These are phyloP conservation scores for Ctenicera cuprea DNA, from an alignment of 2,888 invertebrate genomes.

Conservation along the genomic window DNA sequence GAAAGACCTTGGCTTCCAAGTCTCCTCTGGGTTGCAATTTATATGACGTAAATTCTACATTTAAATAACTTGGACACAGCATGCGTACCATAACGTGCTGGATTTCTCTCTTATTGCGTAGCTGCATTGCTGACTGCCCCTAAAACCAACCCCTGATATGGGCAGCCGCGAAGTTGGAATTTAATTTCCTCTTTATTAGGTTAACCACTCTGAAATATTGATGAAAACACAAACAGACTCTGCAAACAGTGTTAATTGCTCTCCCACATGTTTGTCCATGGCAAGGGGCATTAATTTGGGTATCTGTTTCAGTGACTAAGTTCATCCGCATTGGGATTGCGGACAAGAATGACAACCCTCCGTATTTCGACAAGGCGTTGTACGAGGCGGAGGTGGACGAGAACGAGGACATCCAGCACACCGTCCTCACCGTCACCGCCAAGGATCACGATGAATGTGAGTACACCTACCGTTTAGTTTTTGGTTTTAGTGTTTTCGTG, in stretches of 20 bases:
- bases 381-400: constrained; percentile 98
- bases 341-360: constrained; percentile 99
- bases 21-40: background rate
- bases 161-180: constrained; percentile 22
- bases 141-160: constrained; percentile 6
- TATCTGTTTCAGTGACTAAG: constrained; percentile 91
- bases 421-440: constrained; percentile 98
- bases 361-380: constrained; percentile 97
- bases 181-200: constrained; percentile 32
- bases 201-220: constrained; percentile 27
- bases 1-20: constrained; percentile 1
- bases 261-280: constrained; percentile 30
- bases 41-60: too few species aligned
- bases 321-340: constrained; percentile 98
- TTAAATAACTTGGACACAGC: too few species aligned
- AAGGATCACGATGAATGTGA: constrained; percentile 99
- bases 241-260: constrained; percentile 40
- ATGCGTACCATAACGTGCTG: too few species aligned
- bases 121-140: background rate
- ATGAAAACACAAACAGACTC: constrained; percentile 28
- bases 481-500: constrained; percentile 18
- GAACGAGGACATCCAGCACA: constrained; percentile 97
- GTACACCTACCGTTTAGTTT: constrained; percentile 73
- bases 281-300: constrained; percentile 32
- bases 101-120: background rate